Evolutionary conservation across 2,888 invertebrate genomes (phyloP).

Genomic region (Chrysolina haemoptera): DNA sequence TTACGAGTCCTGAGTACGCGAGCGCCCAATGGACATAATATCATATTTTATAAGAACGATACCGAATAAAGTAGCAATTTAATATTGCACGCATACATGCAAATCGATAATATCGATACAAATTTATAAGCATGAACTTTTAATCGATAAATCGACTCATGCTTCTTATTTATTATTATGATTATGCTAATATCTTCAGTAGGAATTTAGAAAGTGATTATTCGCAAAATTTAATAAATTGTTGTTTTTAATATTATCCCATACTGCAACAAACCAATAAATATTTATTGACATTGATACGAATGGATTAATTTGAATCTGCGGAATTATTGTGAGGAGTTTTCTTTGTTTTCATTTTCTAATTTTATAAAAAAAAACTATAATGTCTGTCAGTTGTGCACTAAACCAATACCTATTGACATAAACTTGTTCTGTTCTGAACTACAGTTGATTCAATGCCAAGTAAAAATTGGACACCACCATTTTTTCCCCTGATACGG

Average conservation of each 20-base stretch:
- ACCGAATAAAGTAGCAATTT: slow-evolving; percentile 60
- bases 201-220: slow-evolving; percentile 41
- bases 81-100: slow-evolving; percentile 61
- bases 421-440: too few relatives aligned
- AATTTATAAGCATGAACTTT: slow-evolving; percentile 48
- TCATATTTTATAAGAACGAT: slow-evolving; percentile 49
- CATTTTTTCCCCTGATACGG: too few relatives aligned
- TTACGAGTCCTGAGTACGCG: slow-evolving; percentile 46
- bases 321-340: too few relatives aligned
- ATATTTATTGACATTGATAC: too few relatives aligned
- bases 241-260: background rate
- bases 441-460: too few relatives aligned
- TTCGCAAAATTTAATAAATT: slow-evolving; percentile 11
- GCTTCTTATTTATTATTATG: slow-evolving; percentile 44
- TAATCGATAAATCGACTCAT: slow-evolving; percentile 46
- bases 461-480: too few relatives aligned
- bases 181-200: slow-evolving; percentile 36
- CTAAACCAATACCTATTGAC: too few relatives aligned
- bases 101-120: slow-evolving; percentile 60
- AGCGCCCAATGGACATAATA: slow-evolving; percentile 50
- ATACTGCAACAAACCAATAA: too few relatives aligned
- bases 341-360: too few relatives aligned
- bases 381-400: too few relatives aligned
- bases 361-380: too few relatives aligned
- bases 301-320: too few relatives aligned